Conservation (phyloP, 2,888 invertebrate genomes). For the Oxycera nigricornis region DNA sequence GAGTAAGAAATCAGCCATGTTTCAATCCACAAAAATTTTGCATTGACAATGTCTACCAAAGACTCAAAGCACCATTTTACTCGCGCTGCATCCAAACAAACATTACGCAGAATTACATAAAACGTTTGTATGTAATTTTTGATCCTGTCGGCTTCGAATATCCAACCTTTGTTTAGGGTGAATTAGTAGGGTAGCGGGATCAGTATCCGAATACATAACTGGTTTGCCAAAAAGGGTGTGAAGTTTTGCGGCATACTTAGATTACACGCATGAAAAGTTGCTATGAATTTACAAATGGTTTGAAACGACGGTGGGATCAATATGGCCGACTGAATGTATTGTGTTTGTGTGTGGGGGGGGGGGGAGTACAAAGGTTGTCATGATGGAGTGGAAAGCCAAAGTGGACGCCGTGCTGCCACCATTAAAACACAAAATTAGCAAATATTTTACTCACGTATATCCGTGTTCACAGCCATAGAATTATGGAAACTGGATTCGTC, state of each 20-base stretch:
- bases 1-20: no score
- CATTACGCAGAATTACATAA: slow-evolving; percentile 33
- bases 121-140: slow-evolving; percentile 26
- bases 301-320: slow-evolving; percentile 28
- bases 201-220: slow-evolving; percentile 1
- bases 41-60: background rate
- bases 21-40: no score
- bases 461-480: no score
- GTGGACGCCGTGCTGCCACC: no score
- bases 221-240: slow-evolving; percentile 31
- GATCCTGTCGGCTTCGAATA: background rate
- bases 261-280: slow-evolving; percentile 42
- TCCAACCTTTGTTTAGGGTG: slow-evolving; percentile 17
- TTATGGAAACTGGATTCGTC: no score
- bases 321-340: no score
- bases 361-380: no score
- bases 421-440: no score
- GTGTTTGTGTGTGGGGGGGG: no score
- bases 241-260: slow-evolving; percentile 42
- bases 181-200: background rate
- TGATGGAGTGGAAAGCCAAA: no score
- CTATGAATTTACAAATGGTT: slow-evolving; percentile 35
- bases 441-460: no score
- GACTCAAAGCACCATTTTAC: background rate
- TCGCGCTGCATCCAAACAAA: background rate